A percentile compares a stretch with the other conserved stretches of the same genome.
Conservation (phyloP, 1,140 invertebrate species). For the Cataglyphis hispanica region DNA sequence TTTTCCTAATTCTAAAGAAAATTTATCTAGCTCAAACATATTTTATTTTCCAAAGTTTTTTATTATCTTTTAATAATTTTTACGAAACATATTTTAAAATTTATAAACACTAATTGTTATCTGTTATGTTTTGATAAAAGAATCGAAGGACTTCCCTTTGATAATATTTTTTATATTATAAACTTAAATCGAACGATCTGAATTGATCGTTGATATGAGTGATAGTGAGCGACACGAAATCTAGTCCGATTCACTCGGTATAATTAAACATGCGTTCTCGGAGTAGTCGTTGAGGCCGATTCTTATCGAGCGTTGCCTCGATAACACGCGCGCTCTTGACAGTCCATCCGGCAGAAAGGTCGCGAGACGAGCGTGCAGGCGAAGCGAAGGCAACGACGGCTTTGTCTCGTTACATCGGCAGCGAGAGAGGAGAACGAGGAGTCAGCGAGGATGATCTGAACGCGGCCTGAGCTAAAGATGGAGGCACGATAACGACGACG, state of each 20-base stretch:
- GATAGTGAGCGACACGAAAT: constrained; percentile 19
- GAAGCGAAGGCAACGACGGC: constrained; percentile 58
- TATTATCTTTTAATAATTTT: not conserved
- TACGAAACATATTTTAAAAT: not conserved
- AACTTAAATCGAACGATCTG: not conserved
- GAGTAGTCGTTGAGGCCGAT: constrained; percentile 22
- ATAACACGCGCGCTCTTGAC: constrained; percentile 26
- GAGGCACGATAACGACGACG: constrained; percentile 83
- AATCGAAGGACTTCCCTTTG: not conserved
- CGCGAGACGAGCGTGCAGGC: constrained; percentile 39
- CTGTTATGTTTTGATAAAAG: not conserved
- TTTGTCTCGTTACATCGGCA: constrained; percentile 63
- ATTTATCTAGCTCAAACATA: not conserved
- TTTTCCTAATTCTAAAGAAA: not conserved
- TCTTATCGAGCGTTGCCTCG: constrained; percentile 43
- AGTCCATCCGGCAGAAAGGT: constrained; percentile 45
- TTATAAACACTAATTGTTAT: constrained; percentile 7
- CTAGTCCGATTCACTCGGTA: constrained; percentile 30
- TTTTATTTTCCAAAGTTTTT: not conserved
- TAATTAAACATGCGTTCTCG: constrained; percentile 48
- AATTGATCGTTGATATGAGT: constrained; percentile 1
- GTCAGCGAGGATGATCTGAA: constrained; percentile 66
- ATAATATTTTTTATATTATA: not conserved
- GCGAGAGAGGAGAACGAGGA: constrained; percentile 72
- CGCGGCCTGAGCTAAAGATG: constrained; percentile 79